phyloP scores from a whole-genome alignment of 2,797 vertebrate species.

The Limosa lapponica region DNA sequence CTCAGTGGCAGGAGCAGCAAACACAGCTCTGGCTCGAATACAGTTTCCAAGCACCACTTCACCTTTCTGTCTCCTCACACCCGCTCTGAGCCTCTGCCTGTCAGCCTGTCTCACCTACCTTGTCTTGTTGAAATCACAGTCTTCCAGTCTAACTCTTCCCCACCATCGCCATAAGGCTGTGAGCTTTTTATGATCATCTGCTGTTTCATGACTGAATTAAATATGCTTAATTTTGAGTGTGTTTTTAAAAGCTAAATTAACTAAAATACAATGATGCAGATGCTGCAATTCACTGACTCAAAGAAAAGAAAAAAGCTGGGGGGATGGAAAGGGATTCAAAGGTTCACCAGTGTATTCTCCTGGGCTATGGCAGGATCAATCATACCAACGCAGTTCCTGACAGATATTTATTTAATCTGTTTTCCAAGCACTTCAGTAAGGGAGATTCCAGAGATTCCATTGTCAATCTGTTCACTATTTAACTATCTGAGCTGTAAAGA shows the following conservation, averaged over 20 bases:
- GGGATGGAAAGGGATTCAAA: neutral
- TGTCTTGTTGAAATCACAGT: neutral
- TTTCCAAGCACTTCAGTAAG: conserved; percentile 9
- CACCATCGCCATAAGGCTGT: neutral
- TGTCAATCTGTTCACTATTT: conserved; percentile 50
- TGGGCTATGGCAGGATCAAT: conserved; percentile 4
- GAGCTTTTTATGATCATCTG: neutral
- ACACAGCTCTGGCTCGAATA: neutral
- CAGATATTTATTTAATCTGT: conserved; percentile 36
- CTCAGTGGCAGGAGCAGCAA: neutral
- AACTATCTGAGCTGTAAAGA: neutral
- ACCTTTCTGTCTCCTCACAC: neutral
- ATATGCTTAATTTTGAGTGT: neutral
- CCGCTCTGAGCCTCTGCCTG: neutral
- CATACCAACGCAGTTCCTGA: neutral
- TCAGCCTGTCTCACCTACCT: neutral
- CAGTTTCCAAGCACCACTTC: neutral
- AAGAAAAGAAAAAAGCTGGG: neutral
- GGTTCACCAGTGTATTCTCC: neutral
- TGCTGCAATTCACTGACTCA: neutral
- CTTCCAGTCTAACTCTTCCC: neutral
- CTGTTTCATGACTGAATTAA: neutral
- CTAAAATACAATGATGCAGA: neutral
- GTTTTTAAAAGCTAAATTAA: conserved; percentile 3
- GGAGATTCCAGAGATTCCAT: conserved; percentile 41